Percentiles rank a stretch among this genome's conserved stretches.
Evolutionary conservation across 1,140 invertebrate species (phyloP).

Genomic region (Rhopalosiphum maidis): DNA sequence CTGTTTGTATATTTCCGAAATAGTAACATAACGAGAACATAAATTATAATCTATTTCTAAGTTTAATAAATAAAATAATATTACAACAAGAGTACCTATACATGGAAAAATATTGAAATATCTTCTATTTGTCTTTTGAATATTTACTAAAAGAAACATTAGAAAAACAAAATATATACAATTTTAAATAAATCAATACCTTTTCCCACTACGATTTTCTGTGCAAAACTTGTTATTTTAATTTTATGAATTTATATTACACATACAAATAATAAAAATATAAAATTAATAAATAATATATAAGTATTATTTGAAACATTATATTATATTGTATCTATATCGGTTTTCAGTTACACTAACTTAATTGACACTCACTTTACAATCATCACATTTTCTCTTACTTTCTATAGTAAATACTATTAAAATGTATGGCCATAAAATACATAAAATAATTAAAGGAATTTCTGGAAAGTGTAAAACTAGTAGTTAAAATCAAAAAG

Average conservation of each 20-base stretch:
- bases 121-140: too few relatives aligned
- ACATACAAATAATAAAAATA: neutral
- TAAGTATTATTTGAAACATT: neutral
- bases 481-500: neutral
- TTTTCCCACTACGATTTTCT: too few relatives aligned
- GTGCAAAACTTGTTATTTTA: neutral
- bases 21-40: neutral
- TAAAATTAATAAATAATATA: slow-evolving; percentile 1
- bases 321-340: neutral
- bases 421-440: slow-evolving; percentile 22
- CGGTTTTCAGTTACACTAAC: neutral
- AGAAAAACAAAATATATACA: too few relatives aligned
- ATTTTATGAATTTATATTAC: neutral
- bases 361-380: neutral
- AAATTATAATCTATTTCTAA: neutral
- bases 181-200: too few relatives aligned
- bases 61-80: neutral
- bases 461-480: slow-evolving; percentile 39
- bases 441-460: neutral
- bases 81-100: neutral
- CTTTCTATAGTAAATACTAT: slow-evolving; percentile 25
- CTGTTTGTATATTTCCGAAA: neutral
- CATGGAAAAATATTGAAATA: too few relatives aligned
- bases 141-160: too few relatives aligned
- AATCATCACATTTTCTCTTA: neutral